Evolutionary conservation across 2,888 invertebrate species (phyloP), one percentile per base, ranked within the genome.

Genomic region (Steromphala cineraria): DNA sequence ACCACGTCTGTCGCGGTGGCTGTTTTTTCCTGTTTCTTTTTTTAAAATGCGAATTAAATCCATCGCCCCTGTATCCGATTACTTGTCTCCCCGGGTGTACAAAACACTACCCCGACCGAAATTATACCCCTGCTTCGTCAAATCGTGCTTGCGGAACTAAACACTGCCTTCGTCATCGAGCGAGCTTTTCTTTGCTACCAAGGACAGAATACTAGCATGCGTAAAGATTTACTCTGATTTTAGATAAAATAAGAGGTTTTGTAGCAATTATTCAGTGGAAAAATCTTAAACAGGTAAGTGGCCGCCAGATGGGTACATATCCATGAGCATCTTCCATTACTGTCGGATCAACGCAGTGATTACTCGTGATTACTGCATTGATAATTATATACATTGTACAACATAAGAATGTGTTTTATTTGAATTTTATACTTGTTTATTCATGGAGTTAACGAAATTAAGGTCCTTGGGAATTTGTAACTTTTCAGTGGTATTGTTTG

Each of bases 211-310:
- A 24, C 28, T 28, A 28, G 62, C 62, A 62, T 28, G 62, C 62
- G 62, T 62, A 28, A 10, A 28, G 62, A 62, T 17, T 13, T 24
- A 28, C 28, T 62, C 17, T 62, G 62, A 62, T 62, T 62, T 62
- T 62, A 62, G 62, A 62, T 62, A 62, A 24, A 62, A 62, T 62
- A 62, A 62, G 62, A 62, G 62, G 28, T 24, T 62, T 62, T 62
- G 62, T 62, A 62, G 24, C 62, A 62, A 28, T 28, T 62, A 28
- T 62, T 24, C 62, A 62, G 17, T 21, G 46, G 46, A 46, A 8
- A 46, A 46, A 46, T 46, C 46, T 46, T 10, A 46, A 46, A 4
- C 62, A 62, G 62, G 62, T 62, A 62, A 62, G 62, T 62, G 46
- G 10, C 46, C 7, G 4, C 5, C 46, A 46, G 7, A 46, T 8